Conservation (phyloP, 2,888 invertebrate genomes). For the Hirtodrosophila confusa region DNA sequence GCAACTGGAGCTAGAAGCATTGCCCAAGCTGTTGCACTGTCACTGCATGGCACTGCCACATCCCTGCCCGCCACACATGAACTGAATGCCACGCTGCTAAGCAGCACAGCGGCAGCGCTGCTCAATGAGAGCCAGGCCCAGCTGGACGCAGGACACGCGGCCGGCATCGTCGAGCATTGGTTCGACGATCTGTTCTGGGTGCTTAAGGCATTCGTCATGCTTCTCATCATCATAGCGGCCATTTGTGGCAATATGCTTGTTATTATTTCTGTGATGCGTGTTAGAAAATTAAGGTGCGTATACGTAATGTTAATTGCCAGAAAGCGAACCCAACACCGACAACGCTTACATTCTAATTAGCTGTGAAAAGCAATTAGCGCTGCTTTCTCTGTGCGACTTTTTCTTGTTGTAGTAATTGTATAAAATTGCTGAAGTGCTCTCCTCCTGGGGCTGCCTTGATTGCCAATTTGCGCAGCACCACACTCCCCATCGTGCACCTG, state of each 20-base stretch:
- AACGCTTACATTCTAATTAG: slow-evolving; percentile 60
- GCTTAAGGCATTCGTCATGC: slow-evolving; percentile 92
- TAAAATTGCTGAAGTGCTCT: slow-evolving; percentile 46
- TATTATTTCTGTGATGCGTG: slow-evolving; percentile 93
- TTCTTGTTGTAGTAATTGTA: slow-evolving; percentile 61
- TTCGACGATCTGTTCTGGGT: slow-evolving; percentile 86
- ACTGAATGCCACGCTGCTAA: slow-evolving; percentile 56
- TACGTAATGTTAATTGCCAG: slow-evolving; percentile 41
- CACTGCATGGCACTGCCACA: slow-evolving; percentile 62
- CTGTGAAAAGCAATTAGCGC: slow-evolving; percentile 74
- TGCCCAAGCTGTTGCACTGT: slow-evolving; percentile 53
- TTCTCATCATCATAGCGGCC: slow-evolving; percentile 94
- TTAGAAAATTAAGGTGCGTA: slow-evolving; percentile 86
- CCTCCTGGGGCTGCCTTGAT: slow-evolving; percentile 57
- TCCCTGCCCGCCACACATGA: slow-evolving; percentile 46
- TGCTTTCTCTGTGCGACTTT: slow-evolving; percentile 15
- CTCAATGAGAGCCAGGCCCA: slow-evolving; percentile 58
- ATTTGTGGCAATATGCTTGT: slow-evolving; percentile 95
- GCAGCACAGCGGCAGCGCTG: slow-evolving; percentile 49
- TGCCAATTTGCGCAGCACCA: slow-evolving; percentile 60
- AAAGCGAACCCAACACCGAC: not conserved
- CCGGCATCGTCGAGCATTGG: slow-evolving; percentile 83
- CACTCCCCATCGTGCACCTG: slow-evolving; percentile 15
- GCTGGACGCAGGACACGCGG: slow-evolving; percentile 26
- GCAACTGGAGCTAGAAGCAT: slow-evolving; percentile 8